phyloP scores from a whole-genome alignment of 2,797 vertebrate species.

The Bradypodion pumilum region DNA sequence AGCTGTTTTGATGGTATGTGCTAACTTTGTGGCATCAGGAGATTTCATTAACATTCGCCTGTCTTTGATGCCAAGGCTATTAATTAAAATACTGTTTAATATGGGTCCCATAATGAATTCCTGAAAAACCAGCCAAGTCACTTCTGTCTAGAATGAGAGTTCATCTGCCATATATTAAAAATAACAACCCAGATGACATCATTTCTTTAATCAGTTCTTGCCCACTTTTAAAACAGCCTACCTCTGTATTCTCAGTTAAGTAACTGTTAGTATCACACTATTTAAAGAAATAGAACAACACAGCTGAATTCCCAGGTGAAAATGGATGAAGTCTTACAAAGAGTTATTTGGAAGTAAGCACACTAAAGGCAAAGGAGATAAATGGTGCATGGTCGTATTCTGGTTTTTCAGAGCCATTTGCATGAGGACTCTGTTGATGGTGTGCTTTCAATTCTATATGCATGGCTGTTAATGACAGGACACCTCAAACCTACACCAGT shows the following conservation, averaged over 20 bases:
- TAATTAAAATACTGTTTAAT: slow-evolving; percentile 40
- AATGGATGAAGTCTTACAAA: not conserved
- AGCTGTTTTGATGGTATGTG: slow-evolving; percentile 23
- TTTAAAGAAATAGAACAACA: not conserved
- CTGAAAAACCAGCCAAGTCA: slow-evolving; percentile 29
- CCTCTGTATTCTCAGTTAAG: not conserved
- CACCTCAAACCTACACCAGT: too few species aligned
- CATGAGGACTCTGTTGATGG: not conserved
- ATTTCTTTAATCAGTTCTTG: not conserved
- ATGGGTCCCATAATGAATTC: slow-evolving; percentile 27
- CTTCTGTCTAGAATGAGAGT: not conserved
- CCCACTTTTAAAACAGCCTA: not conserved
- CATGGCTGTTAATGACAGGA: too few species aligned
- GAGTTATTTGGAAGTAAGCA: not conserved
- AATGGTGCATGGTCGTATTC: not conserved
- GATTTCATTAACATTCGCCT: slow-evolving; percentile 29
- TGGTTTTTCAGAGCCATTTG: not conserved
- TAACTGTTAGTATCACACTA: not conserved
- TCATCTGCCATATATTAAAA: not conserved
- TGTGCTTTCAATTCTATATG: too few species aligned
- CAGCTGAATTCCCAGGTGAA: not conserved
- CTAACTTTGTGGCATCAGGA: slow-evolving; percentile 35
- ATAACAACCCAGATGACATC: not conserved
- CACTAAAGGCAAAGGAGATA: not conserved
- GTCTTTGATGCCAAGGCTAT: slow-evolving; percentile 37